Evolutionary conservation across 2,888 invertebrate genomes (phyloP), one percentile per base, ranked within the genome.

Genomic region (Latrodectus elegans): DNA sequence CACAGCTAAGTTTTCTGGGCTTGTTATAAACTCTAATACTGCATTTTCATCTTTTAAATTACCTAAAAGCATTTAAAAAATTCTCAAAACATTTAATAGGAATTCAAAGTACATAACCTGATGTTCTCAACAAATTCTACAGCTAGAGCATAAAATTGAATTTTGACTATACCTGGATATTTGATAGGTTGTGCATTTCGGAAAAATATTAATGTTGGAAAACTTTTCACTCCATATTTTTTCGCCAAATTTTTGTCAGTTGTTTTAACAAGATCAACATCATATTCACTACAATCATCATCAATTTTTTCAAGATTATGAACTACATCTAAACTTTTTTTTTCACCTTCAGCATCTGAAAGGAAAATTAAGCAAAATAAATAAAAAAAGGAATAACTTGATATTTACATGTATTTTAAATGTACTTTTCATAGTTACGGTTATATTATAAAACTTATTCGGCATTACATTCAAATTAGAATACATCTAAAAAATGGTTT

Each of bases 1-100:
- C 88, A 97, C 94, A 92, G 97, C 97, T 97, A 98, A 97, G 91
- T 97, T 97, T 91, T 96, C 96, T 0, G 97, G 97, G 92, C 97
- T 96, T 0, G 97, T 97, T 15, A 98, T 93, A 97, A 97, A 97
- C 92, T 97, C 97, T 55, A 97, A 93, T 84, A 97, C 94, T 91
- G 95, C 95, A 92, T 97, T 96, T 92, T 97, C 97, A 91, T 96
- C 96, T 91, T 97, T 97, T 89, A 97, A 95, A 91, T 97, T 97
- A 15, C 97, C 93, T 92, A 90, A 53, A 74, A 38, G 4, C 38
- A 38, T 38, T 38, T 38, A 38, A 6, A 38, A 22, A 38, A 38
- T 38, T 38, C 6, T 38, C 38, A 38, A 6, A 1, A 38, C 6
- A 3, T 38, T 38, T 6, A 6, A 4, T 2, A 38, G 4, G 6